These are phyloP conservation scores for Dexiosoma caninum DNA, from an alignment of 2,888 invertebrate species.

Conservation along the genomic window DNA sequence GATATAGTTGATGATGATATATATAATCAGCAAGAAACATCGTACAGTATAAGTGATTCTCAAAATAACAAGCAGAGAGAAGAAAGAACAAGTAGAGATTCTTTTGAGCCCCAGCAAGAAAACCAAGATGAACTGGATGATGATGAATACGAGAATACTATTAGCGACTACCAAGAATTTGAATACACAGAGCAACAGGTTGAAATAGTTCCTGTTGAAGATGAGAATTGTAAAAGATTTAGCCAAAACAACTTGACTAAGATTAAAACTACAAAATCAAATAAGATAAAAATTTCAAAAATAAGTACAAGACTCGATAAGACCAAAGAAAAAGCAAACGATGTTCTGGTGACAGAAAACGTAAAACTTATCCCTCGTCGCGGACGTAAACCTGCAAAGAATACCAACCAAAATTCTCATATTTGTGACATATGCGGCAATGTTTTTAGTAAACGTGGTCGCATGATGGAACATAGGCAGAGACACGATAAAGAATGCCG, in stretches of 20 bases:
- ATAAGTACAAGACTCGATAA: background rate
- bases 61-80: constrained; percentile 20
- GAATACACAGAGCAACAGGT: background rate
- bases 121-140: constrained; percentile 22
- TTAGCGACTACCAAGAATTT: background rate
- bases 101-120: constrained; percentile 60
- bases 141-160: background rate
- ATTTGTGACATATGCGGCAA: constrained; percentile 76
- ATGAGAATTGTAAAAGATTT: background rate
- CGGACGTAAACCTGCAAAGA: constrained; percentile 30
- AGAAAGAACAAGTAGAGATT: background rate
- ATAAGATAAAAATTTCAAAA: constrained; percentile 12
- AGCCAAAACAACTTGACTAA: background rate
- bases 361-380: constrained; percentile 49
- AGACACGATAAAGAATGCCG: constrained; percentile 71
- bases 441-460: constrained; percentile 73
- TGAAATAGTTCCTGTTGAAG: background rate
- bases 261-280: constrained; percentile 10
- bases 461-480: constrained; percentile 74
- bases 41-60: background rate
- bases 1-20: background rate
- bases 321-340: background rate
- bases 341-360: background rate
- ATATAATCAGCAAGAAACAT: constrained; percentile 3
- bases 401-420: constrained; percentile 67